These are phyloP conservation scores for Acanthococcus lagerstroemiae DNA, from an alignment of 2,888 invertebrate genomes.

Conservation along the genomic window DNA sequence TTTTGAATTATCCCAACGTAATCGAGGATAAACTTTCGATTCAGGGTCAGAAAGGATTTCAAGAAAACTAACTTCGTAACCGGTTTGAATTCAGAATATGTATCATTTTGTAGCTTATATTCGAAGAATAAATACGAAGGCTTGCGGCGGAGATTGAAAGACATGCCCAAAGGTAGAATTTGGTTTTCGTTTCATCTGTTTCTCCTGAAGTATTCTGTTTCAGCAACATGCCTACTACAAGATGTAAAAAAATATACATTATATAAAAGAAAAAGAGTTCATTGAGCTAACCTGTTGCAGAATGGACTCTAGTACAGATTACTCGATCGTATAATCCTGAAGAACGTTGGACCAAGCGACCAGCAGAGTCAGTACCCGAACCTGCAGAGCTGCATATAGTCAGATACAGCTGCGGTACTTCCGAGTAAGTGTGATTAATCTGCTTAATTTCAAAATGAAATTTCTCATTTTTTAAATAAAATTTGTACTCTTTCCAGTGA, in stretches of 20 bases:
- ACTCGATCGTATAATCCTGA: constrained; percentile 39
- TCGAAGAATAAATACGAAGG: constrained; percentile 30
- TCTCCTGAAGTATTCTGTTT: too few relatives aligned
- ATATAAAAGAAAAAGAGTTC: neutral
- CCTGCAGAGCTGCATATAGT: constrained; percentile 41
- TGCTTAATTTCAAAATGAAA: neutral
- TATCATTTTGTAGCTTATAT: constrained; percentile 31
- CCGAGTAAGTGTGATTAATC: neutral
- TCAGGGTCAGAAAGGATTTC: too few relatives aligned
- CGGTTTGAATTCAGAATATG: constrained; percentile 17
- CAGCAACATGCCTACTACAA: too few relatives aligned
- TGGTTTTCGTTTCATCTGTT: too few relatives aligned
- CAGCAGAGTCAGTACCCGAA: constrained; percentile 43
- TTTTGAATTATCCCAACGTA: neutral
- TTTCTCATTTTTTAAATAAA: neutral
- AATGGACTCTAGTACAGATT: constrained; percentile 54
- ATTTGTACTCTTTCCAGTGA: neutral
- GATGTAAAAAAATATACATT: too few relatives aligned
- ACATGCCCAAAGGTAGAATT: constrained; percentile 33
- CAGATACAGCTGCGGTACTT: constrained; percentile 32
- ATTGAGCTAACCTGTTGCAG: constrained; percentile 42
- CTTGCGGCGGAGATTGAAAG: constrained; percentile 32
- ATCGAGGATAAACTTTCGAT: too few relatives aligned
- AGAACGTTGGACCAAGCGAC: constrained; percentile 41
- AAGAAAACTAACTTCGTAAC: neutral